Evolutionary conservation across 2,113 vertebrate species (phyloP), one percentile per base, ranked within the genome.

Genomic region (Cinclus mexicanus): DNA sequence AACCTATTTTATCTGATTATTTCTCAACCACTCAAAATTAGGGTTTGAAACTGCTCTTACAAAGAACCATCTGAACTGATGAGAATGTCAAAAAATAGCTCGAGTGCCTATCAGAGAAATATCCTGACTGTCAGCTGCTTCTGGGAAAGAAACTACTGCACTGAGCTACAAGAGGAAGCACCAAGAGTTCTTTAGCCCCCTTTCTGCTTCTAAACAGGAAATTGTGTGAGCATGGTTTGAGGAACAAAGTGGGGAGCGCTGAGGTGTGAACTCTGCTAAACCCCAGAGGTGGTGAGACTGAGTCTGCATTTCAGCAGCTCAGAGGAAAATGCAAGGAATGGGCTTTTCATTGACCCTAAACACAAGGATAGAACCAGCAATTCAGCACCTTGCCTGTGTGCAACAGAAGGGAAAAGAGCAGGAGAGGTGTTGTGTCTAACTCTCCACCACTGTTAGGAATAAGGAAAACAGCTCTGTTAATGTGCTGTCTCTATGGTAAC

Each of bases 311-410:
- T 46, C 39, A 60, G 67, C 53, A 82, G 22, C 68, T 83, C 0
- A 0, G 52, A 46, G 64, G 8, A 68, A 4, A 5, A 20, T 1
- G 31, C 29, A 39, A 1, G 1, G 37, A 80, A 26, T 0, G 1
- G 61, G 23, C 1, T 59, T 26, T 7, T 19, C 72, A 17, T 1
- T 13, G 39, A 10, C 26, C 47, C 42, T 46, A 41, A 41, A 26
- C 11, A 15, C 29, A 18, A 16, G 28, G 47, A 5, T 3, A 11
- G 2, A 24, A 56, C 2, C 59, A 82, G 44, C 49, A 59, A n/a
- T 6, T 42, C 81, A 53, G 61, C 72, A 33, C 39, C 47, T 76
- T 15, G 14, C 7, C 47, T 23, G 5, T 5, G 12, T 6, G 59
- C 67, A 74, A 12, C 7, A 64, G 10, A 83, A 77, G 31, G 65